A percentile compares a stretch with the other conserved stretches of the same genome.
Conservation (phyloP, 2,113 vertebrate species). For the Cryptomyrus ogoouensis region DNA sequence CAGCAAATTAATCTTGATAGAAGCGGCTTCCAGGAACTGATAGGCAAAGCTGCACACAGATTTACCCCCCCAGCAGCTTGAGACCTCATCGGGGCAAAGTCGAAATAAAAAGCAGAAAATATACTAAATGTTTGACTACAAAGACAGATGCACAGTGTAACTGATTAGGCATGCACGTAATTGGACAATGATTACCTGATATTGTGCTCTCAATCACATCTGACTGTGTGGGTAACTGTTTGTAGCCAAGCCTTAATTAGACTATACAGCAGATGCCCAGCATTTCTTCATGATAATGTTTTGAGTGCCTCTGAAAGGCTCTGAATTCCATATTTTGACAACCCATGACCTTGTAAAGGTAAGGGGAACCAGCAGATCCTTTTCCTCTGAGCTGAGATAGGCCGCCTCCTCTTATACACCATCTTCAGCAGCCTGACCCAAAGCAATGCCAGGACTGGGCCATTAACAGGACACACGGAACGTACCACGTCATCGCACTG, state of each 20-base stretch:
- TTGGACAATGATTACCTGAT: neutral
- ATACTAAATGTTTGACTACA: neutral
- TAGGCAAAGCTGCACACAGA: neutral
- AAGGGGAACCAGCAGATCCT: neutral
- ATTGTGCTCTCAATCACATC: neutral
- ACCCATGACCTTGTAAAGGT: neutral
- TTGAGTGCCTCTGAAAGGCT: neutral
- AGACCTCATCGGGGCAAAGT: neutral
- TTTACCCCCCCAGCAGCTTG: neutral
- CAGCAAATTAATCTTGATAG: conserved; percentile 23
- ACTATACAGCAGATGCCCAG: neutral
- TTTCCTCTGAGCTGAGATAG: neutral
- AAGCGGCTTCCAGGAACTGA: conserved; percentile 1
- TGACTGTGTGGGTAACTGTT: neutral
- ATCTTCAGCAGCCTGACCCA: neutral
- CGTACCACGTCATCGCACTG: neutral
- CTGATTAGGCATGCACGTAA: neutral
- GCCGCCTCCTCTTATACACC: neutral
- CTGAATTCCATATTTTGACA: neutral
- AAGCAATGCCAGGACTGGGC: neutral
- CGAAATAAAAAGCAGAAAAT: neutral
- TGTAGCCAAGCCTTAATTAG: neutral
- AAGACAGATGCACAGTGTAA: neutral
- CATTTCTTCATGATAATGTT: neutral
- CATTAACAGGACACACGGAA: neutral